These are phyloP conservation scores for Eupithecia tripunctaria DNA, from an alignment of 2,888 invertebrate genomes.

Conservation along the genomic window DNA sequence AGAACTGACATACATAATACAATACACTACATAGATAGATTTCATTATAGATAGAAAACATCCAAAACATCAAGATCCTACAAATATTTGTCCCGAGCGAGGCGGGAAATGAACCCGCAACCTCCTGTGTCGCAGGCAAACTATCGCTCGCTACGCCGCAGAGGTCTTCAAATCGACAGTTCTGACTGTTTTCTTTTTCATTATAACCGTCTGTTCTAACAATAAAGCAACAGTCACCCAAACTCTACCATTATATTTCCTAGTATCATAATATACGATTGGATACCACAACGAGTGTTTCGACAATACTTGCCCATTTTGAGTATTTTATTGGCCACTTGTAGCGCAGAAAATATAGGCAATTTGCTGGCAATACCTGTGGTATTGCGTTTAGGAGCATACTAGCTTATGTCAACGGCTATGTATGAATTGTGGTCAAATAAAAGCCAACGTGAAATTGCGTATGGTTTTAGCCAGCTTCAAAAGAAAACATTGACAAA, in stretches of 20 bases:
- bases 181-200: too few relatives aligned
- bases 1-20: too few relatives aligned
- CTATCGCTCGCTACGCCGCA: too few relatives aligned
- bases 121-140: too few relatives aligned
- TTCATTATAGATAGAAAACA: too few relatives aligned
- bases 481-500: not conserved
- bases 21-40: too few relatives aligned
- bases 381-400: not conserved
- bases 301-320: slow-evolving; percentile 6
- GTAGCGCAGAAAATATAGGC: not conserved
- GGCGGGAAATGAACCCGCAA: too few relatives aligned
- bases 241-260: not conserved
- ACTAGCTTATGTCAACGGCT: not conserved
- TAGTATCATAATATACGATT: not conserved
- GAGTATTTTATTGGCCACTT: slow-evolving; percentile 11
- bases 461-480: not conserved
- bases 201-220: too few relatives aligned
- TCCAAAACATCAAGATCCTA: too few relatives aligned
- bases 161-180: too few relatives aligned
- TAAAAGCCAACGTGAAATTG: not conserved
- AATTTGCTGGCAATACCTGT: not conserved
- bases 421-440: not conserved
- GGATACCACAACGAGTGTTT: slow-evolving; percentile 8
- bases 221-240: not conserved
- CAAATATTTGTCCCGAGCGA: too few relatives aligned